Evolutionary conservation across 2,113 vertebrate genomes (phyloP), one percentile per base, ranked within the genome.

Genomic region (Felis chaus): DNA sequence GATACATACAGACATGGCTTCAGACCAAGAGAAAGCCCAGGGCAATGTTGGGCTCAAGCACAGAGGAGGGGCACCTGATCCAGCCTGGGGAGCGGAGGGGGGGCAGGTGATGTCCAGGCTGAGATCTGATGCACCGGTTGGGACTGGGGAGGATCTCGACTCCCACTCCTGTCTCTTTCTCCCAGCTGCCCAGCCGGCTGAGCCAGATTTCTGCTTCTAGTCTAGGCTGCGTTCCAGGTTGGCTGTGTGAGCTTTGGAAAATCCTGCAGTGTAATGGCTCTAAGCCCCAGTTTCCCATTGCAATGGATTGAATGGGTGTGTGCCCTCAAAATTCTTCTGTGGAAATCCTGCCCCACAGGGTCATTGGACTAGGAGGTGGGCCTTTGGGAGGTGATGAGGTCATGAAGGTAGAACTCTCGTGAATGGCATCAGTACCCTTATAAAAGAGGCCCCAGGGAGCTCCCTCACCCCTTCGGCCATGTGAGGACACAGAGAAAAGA

Each of bases 31-130:
- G 71, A 45, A 45, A 33, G 76, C n/a, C 18, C 23, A 12, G 78
- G 63, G 29, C 0, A 1, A 9, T 1, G 1, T 0, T 5, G 1
- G 48, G 18, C 36, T 36, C 4, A 0, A 3, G 48, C 23, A 1
- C 2, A 4, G 53, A 83, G 25, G 9, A 71, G 5, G 76, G 69
- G 23, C 19, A 1, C 9, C 80, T 3, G 1, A 6, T 3, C 15
- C 14, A n/a, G 23, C 45, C 80, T 21, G 50, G 11, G 33, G 25
- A 6, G 23, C 4, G 12, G 12, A 41, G 39, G 41, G 73, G 73
- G 73, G 73, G 14, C 31, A 12, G 14, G n/a, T 12, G 18, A 1
- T 0, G 3, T 86, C 68, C 82, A 39, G 53, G 69, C 33, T 48
- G 63, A 93, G 79, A 5, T 27, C 55, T 57, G 68, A 18, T 0